Conservation (phyloP, 1,140 invertebrate genomes). For the Macrobrachium rosenbergii region DNA sequence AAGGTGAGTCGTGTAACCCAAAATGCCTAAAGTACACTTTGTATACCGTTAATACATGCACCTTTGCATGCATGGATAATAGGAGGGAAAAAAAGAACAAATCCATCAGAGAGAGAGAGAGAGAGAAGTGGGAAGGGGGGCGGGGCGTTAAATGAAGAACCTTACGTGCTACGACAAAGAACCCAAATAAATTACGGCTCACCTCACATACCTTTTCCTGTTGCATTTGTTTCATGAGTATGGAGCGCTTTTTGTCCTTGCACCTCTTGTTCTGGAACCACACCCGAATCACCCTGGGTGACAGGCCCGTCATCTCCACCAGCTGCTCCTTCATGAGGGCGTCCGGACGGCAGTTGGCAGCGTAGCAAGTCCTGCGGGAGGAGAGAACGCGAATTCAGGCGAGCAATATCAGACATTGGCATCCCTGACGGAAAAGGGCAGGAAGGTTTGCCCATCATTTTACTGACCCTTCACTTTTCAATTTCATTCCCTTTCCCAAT, state of each 20-base stretch:
- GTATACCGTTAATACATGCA: no score
- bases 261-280: slow-evolving; percentile 99
- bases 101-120: not conserved
- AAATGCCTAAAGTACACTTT: no score
- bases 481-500: no score
- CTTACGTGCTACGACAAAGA: not conserved
- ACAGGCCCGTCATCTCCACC: slow-evolving; percentile 97
- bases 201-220: slow-evolving; percentile 88
- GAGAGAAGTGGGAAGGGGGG: not conserved
- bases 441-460: not conserved
- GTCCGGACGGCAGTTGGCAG: slow-evolving; percentile 96
- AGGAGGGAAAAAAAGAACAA: no score
- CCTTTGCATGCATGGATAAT: no score
- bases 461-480: no score
- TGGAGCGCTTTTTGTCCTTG: slow-evolving; percentile 98
- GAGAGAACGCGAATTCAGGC: no score
- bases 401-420: not conserved
- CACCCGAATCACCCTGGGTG: slow-evolving; percentile 94
- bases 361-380: slow-evolving; percentile 83
- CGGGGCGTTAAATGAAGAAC: not conserved
- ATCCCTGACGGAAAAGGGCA: not conserved
- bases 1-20: no score
- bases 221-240: slow-evolving; percentile 97
- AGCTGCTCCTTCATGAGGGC: slow-evolving; percentile 99
- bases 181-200: slow-evolving; percentile 31